Evolutionary conservation across 2,797 vertebrate genomes (phyloP).

Genomic region (Pristis pectinata): DNA sequence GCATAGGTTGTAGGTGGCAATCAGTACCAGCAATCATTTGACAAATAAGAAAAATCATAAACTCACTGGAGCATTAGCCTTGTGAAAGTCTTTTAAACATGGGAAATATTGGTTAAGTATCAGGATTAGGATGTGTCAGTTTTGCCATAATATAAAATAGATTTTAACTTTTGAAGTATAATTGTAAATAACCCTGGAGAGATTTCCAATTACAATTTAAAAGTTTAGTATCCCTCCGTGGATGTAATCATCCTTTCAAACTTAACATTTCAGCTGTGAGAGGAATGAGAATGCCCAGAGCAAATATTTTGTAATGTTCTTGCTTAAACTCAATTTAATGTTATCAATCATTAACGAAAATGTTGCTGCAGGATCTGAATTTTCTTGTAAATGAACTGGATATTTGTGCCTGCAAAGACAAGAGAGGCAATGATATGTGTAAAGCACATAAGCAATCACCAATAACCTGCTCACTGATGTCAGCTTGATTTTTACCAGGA

Average conservation of each 20-base stretch:
- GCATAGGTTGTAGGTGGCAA: no score
- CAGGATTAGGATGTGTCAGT: neutral
- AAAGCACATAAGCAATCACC: neutral
- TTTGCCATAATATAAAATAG: neutral
- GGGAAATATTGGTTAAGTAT: neutral
- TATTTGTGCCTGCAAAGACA: neutral
- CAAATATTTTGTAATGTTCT: slow-evolving; percentile 52
- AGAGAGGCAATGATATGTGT: neutral
- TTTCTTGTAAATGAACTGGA: neutral
- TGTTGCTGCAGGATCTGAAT: neutral
- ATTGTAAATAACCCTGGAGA: neutral
- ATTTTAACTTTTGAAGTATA: neutral
- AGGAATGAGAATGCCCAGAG: slow-evolving; percentile 50
- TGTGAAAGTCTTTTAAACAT: neutral
- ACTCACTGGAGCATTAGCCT: neutral
- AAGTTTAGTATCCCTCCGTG: neutral
- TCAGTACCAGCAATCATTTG: neutral
- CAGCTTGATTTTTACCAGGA: no score
- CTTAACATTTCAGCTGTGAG: slow-evolving; percentile 37
- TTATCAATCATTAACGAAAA: neutral
- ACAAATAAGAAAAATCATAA: neutral
- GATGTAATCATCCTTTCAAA: neutral
- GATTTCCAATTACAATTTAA: neutral
- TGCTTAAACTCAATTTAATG: slow-evolving; percentile 45
- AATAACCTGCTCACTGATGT: no score